Evolutionary conservation across 2,888 invertebrate species (phyloP).

Genomic region (Agonopterix subpropinquella): DNA sequence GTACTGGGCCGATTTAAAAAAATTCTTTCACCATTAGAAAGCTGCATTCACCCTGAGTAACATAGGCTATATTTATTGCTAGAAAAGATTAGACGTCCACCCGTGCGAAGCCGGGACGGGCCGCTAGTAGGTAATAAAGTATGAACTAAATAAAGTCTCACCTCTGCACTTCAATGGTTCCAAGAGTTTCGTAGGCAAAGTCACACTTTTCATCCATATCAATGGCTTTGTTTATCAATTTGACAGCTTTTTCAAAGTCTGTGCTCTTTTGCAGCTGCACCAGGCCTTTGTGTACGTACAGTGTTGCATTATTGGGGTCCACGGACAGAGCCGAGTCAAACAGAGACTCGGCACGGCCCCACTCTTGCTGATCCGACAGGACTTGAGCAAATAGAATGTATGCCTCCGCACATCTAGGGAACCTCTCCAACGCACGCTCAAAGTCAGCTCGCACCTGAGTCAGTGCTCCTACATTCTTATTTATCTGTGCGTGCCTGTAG

Average conservation of each 20-base stretch:
- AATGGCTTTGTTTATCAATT: slow-evolving; percentile 87
- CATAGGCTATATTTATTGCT: no score
- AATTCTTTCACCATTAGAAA: no score
- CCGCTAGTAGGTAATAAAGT: not conserved
- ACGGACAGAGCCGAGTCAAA: slow-evolving; percentile 88
- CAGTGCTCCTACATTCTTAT: slow-evolving; percentile 77
- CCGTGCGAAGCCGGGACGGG: no score
- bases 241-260: slow-evolving; percentile 86
- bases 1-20: no score
- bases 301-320: slow-evolving; percentile 89
- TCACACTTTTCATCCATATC: slow-evolving; percentile 94
- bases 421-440: slow-evolving; percentile 83
- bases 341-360: slow-evolving; percentile 86
- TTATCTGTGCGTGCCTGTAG: slow-evolving; percentile 81
- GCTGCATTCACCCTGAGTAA: no score
- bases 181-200: slow-evolving; percentile 96
- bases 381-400: slow-evolving; percentile 94
- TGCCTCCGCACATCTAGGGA: slow-evolving; percentile 90
- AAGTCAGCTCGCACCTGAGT: slow-evolving; percentile 83
- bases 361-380: slow-evolving; percentile 88
- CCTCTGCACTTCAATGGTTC: slow-evolving; percentile 96
- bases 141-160: slow-evolving; percentile 35
- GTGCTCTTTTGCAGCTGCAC: slow-evolving; percentile 90
- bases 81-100: no score
- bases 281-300: slow-evolving; percentile 91